A percentile compares a stretch with the other conserved stretches of the same genome.
phyloP scores from a whole-genome alignment of 2,113 vertebrate species.

The Poeciliopsis retropinna region DNA sequence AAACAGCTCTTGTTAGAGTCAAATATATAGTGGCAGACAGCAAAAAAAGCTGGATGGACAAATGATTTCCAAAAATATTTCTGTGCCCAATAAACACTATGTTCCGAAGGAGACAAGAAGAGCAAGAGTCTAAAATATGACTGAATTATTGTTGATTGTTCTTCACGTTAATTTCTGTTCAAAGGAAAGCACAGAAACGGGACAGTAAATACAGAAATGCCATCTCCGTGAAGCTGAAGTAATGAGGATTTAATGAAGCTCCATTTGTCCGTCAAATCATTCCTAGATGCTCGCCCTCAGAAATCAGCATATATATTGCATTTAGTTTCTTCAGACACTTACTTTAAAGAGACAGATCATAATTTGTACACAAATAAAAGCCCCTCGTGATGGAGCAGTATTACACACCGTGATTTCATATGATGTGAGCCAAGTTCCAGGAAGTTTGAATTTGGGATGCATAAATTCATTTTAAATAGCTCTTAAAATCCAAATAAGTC shows the following conservation, averaged over 20 bases:
- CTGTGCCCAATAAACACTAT: background rate
- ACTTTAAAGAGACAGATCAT: conserved; percentile 8
- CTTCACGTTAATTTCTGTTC: conserved; percentile 37
- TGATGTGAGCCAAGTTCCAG: conserved; percentile 39
- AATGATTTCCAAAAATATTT: background rate
- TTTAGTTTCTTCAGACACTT: conserved; percentile 23
- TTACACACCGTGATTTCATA: conserved; percentile 27
- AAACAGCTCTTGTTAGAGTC: conserved; percentile 10
- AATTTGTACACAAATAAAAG: background rate
- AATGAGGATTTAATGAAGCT: conserved; percentile 38
- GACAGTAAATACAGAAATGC: conserved; percentile 20
- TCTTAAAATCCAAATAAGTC: background rate
- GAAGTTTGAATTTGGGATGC: conserved; percentile 35
- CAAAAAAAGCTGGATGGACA: conserved; percentile 1
- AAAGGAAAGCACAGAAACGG: conserved; percentile 5
- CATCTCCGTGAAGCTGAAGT: conserved; percentile 49
- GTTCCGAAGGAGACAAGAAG: background rate
- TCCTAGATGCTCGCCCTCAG: background rate
- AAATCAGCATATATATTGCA: conserved; percentile 8
- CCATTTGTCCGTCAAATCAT: background rate
- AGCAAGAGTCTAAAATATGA: conserved; percentile 15
- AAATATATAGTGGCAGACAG: conserved; percentile 15
- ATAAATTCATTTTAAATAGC: conserved; percentile 1
- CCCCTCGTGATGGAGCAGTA: conserved; percentile 10
- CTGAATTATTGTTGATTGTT: conserved; percentile 27